Conservation (phyloP, 1,140 invertebrate genomes). For the Scaptodrosophila lebanonensis region DNA sequence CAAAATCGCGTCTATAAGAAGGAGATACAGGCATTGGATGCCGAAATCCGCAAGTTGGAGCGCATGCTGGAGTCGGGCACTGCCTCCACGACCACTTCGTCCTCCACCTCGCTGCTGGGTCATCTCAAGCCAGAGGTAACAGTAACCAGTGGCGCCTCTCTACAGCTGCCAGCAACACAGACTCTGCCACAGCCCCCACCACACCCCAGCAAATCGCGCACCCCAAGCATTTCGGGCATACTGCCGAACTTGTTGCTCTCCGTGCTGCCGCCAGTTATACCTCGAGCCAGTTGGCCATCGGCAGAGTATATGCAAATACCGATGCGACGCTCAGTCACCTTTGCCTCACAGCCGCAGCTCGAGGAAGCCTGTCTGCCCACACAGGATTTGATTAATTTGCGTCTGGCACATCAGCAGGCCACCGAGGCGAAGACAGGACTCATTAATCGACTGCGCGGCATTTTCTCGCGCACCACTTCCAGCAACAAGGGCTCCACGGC, state of each 20-base stretch:
- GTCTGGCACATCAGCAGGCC: conserved; percentile 78
- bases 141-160: conserved; percentile 38
- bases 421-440: conserved; percentile 79
- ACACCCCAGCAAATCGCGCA: conserved; percentile 73
- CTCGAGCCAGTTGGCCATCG: conserved; percentile 86
- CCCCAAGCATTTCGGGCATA: conserved; percentile 83
- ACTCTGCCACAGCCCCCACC: conserved; percentile 22
- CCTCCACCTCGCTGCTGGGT: conserved; percentile 78
- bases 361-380: conserved; percentile 78
- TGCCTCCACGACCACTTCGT: conserved; percentile 79
- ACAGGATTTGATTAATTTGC: conserved; percentile 80
- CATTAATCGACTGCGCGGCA: conserved; percentile 77
- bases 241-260: conserved; percentile 84
- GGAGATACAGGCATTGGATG: conserved; percentile 88
- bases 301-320: conserved; percentile 80
- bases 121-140: conserved; percentile 78
- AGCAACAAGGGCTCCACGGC: conserved; percentile 78
- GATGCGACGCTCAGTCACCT: conserved; percentile 79
- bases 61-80: conserved; percentile 81
- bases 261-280: conserved; percentile 85
- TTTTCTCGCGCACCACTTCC: conserved; percentile 65
- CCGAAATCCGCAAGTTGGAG: conserved; percentile 87
- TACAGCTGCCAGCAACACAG: conserved; percentile 5
- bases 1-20: conserved; percentile 93
- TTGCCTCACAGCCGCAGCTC: conserved; percentile 84